Conservation (phyloP, 2,888 invertebrate genomes). For the Rotaria magnacalcarata region DNA sequence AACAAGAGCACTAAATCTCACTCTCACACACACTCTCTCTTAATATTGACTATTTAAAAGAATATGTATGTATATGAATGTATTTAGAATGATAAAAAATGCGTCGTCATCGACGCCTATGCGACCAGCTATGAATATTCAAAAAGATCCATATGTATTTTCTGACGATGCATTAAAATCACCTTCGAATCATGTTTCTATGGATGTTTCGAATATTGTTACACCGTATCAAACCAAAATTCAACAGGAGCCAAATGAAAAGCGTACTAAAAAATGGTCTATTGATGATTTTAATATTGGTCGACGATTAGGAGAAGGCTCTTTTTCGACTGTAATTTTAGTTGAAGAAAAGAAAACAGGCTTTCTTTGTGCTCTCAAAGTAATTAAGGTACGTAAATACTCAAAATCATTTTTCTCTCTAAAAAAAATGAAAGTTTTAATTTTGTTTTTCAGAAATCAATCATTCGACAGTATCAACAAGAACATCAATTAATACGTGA, state of each 20-base stretch:
- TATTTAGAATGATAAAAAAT: constrained; percentile 21
- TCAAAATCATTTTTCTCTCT: background rate
- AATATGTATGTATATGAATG: background rate
- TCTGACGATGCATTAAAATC: background rate
- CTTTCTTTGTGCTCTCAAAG: constrained; percentile 12
- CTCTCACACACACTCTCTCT: background rate
- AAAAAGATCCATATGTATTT: background rate
- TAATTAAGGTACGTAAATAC: background rate
- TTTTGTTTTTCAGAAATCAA: constrained; percentile 67
- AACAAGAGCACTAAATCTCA: background rate
- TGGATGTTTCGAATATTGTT: background rate
- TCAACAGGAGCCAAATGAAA: background rate
- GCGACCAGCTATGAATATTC: background rate
- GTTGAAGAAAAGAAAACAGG: constrained; percentile 41
- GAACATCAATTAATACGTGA: constrained; percentile 91
- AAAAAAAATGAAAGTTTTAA: too few species aligned
- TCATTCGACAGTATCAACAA: constrained; percentile 77
- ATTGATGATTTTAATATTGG: constrained; percentile 46
- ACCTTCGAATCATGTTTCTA: background rate
- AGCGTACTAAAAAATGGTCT: constrained; percentile 29
- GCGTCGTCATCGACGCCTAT: background rate
- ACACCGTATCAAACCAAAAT: background rate
- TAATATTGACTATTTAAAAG: background rate
- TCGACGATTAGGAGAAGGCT: constrained; percentile 43
- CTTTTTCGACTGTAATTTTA: constrained; percentile 40